Evolutionary conservation across 1,140 invertebrate species (phyloP).

Genomic region (Steinernema feltiae): DNA sequence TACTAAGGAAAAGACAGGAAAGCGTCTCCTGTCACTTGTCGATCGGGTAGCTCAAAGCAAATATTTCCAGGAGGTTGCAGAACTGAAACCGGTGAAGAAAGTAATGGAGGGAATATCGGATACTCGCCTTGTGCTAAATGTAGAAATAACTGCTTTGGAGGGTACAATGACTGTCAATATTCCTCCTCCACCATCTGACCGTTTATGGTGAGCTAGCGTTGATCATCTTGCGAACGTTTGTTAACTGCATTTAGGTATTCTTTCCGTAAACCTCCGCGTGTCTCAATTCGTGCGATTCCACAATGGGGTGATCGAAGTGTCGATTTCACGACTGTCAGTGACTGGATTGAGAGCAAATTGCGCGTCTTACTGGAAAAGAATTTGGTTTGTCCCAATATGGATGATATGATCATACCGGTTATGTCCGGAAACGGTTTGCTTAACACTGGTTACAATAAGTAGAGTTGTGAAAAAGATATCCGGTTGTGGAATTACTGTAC

Average conservation of each 20-base stretch:
- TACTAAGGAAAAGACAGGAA: conserved; percentile 37
- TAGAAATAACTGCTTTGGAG: conserved; percentile 75
- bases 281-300: conserved; percentile 48
- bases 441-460: conserved; percentile 40
- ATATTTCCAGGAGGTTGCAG: conserved; percentile 74
- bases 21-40: conserved; percentile 31
- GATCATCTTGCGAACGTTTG: not conserved
- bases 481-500: too few relatives aligned
- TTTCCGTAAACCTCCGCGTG: conserved; percentile 45
- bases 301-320: conserved; percentile 56
- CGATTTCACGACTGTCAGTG: conserved; percentile 46
- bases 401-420: conserved; percentile 49
- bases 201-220: conserved; percentile 69
- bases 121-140: conserved; percentile 78
- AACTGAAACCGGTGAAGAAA: conserved; percentile 62
- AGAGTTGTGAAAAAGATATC: not conserved
- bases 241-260: conserved; percentile 40
- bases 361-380: conserved; percentile 51
- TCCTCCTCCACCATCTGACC: conserved; percentile 82
- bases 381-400: conserved; percentile 54
- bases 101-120: conserved; percentile 69
- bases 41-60: conserved; percentile 69
- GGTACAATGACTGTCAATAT: conserved; percentile 83
- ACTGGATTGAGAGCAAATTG: conserved; percentile 52
- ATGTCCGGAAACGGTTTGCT: conserved; percentile 46